Percentiles rank a stretch among this genome's conserved stretches.
Conservation (phyloP, 2,113 vertebrate species). For the Calyptommatus sinebrachiatus region DNA sequence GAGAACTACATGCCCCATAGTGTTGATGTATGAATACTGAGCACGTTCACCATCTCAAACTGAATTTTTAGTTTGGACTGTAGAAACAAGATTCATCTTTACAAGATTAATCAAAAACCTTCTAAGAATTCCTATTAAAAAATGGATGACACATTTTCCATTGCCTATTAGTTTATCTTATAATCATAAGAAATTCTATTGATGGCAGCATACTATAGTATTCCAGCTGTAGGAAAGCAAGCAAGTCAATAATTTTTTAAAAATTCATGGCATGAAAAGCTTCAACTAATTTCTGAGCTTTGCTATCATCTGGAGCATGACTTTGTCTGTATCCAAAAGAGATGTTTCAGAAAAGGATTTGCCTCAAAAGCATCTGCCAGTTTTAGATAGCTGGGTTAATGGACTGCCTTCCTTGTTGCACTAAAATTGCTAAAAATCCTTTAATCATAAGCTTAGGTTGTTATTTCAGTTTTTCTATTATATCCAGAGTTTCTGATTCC, state of each 20-base stretch:
- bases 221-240: constrained; percentile 9
- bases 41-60: not conserved
- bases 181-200: not conserved
- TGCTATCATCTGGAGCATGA: not conserved
- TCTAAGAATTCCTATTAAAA: not conserved
- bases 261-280: constrained; percentile 7
- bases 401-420: not conserved
- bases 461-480: constrained; percentile 25
- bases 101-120: not conserved
- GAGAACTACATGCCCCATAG: no score
- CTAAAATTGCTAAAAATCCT: constrained; percentile 37
- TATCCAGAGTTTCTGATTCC: constrained; percentile 25
- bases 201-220: not conserved
- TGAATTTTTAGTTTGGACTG: not conserved
- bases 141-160: not conserved
- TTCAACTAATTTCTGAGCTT: not conserved
- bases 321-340: constrained; percentile 22
- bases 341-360: constrained; percentile 12
- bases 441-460: constrained; percentile 27
- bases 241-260: constrained; percentile 1
- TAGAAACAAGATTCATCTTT: not conserved
- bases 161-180: constrained; percentile 10
- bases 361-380: not conserved
- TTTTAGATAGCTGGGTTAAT: constrained; percentile 33
- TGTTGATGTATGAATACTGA: no score